A percentile compares a stretch with the other conserved stretches of the same genome.
phyloP scores from a whole-genome alignment of 2,113 vertebrate genomes.

The Centropristis striata region DNA sequence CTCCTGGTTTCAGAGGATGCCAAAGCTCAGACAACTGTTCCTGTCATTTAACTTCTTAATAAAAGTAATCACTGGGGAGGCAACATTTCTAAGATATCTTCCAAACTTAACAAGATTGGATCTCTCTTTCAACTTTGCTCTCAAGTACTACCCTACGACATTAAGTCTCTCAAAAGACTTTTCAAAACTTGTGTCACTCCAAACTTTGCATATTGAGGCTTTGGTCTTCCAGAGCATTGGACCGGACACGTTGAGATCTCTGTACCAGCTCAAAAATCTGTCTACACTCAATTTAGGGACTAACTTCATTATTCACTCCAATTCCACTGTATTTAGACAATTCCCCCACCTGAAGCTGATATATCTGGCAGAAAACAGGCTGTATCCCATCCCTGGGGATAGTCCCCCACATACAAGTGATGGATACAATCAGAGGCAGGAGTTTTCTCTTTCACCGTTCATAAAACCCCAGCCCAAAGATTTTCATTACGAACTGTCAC shows the following conservation, averaged over 20 bases:
- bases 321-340: constrained; percentile 74
- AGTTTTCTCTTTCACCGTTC: background rate
- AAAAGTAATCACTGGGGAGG: constrained; percentile 46
- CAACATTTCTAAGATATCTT: constrained; percentile 76
- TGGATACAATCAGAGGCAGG: background rate
- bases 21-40: constrained; percentile 67
- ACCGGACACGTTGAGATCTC: constrained; percentile 69
- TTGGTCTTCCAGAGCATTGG: constrained; percentile 86
- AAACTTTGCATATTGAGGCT: constrained; percentile 78
- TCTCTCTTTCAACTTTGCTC: constrained; percentile 85
- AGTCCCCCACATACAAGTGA: rapidly evolving
- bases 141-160: constrained; percentile 62
- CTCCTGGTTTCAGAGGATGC: constrained; percentile 79
- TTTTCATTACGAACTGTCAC: constrained; percentile 20
- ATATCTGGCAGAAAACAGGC: constrained; percentile 87
- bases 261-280: constrained; percentile 82
- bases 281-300: constrained; percentile 78
- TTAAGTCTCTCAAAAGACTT: constrained; percentile 79
- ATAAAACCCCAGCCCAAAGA: background rate
- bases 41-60: constrained; percentile 82
- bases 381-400: constrained; percentile 72
- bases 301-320: constrained; percentile 86
- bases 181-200: constrained; percentile 77
- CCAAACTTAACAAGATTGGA: constrained; percentile 78
- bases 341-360: constrained; percentile 78